Evolutionary conservation across 2,797 vertebrate genomes (phyloP).

Genomic region (Rhinoraja longicauda): DNA sequence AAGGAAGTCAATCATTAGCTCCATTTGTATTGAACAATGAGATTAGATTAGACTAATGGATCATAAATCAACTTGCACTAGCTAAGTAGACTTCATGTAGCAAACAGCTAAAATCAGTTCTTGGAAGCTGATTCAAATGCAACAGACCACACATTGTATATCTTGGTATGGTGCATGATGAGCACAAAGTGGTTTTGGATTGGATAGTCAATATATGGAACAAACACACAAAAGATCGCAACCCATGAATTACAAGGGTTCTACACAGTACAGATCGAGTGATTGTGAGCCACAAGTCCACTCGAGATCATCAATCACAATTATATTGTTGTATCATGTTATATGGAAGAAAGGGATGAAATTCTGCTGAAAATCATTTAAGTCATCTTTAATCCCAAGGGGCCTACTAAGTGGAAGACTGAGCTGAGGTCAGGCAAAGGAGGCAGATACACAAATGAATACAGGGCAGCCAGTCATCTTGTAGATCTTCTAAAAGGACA

Average conservation of each 20-base stretch:
- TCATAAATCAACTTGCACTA: background rate
- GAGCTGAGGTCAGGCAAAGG: background rate
- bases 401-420: background rate
- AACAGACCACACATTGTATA: background rate
- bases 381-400: too few relatives aligned
- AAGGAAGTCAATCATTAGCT: slow-evolving; percentile 1
- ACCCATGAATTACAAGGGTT: slow-evolving; percentile 2
- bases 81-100: background rate
- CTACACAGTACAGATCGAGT: background rate
- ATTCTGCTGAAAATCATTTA: too few relatives aligned
- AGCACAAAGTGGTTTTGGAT: background rate
- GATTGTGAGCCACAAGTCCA: background rate
- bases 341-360: too few relatives aligned
- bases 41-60: slow-evolving; percentile 19
- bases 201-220: background rate
- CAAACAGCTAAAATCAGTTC: background rate
- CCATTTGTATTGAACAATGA: background rate
- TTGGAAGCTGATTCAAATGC: background rate
- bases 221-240: slow-evolving; percentile 5
- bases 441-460: background rate
- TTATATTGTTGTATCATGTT: background rate
- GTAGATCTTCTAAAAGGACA: background rate
- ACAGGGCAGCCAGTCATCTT: background rate
- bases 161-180: too few relatives aligned
- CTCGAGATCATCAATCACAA: background rate